Evolutionary conservation across 1,140 invertebrate species (phyloP), one percentile per base, ranked within the genome.

Genomic region (Hycleus phaleratus): DNA sequence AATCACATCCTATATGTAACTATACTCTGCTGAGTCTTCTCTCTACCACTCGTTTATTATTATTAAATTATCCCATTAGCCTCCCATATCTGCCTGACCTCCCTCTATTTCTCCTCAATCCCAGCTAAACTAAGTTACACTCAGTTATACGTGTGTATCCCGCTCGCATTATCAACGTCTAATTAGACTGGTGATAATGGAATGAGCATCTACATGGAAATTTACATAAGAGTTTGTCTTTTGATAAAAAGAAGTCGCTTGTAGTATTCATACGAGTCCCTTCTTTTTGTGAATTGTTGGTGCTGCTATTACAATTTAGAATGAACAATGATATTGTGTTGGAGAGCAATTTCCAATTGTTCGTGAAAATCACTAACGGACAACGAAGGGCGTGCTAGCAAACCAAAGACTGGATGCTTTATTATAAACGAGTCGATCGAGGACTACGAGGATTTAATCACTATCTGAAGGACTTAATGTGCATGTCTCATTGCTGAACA

Each of bases 301-400:
- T n/a, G 48, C 48, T 44, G 44, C 42, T 53, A 53, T 53, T 53
- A 53, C 42, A 32, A 53, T 53, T 53, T 53, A 53, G 46, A 53
- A 26, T 53, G 42, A 53, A 53, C 51, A 53, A 53, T 26, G 51
- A 53, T 53, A 53, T 53, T 53, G 51, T 53, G 51, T 53, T 53
- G 42, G 39, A 53, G 51, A 46, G 51, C 51, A 53, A 53, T 53
- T 53, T 53, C 51, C 51, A 53, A 53, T 53, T 53, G 51, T 53
- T 53, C 51, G 51, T 53, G 51, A 53, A 53, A 53, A 53, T 53
- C 51, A 26, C 26, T 53, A 53, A 32, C 51, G 51, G 7, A 32
- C 32, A 7, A 32, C 7, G 32, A 32, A 32, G 51, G 51, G 51
- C 51, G 51, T 46, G 43, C 50, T 43, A 10, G 39, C 10, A 10